Conservation (phyloP, 2,888 invertebrate species). For the Drosophila picticornis region DNA sequence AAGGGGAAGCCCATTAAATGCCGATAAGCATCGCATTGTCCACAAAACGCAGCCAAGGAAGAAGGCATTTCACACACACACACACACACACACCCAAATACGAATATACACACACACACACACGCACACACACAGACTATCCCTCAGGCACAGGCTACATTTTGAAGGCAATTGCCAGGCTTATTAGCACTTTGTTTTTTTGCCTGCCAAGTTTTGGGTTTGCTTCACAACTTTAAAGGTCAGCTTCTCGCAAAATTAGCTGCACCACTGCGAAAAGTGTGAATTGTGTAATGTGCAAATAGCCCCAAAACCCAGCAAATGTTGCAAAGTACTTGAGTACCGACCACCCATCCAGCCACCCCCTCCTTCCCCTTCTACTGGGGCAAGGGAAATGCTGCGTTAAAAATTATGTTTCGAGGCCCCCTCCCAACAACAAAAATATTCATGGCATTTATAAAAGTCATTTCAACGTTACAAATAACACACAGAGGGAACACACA, state of each 20-base stretch:
- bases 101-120: not conserved
- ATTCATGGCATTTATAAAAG: slow-evolving; percentile 79
- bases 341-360: not conserved
- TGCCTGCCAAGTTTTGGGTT: slow-evolving; percentile 1
- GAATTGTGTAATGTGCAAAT: slow-evolving; percentile 61
- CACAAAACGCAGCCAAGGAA: slow-evolving; percentile 41
- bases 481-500: not conserved
- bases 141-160: not conserved
- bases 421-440: slow-evolving; percentile 34
- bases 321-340: slow-evolving; percentile 36
- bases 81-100: not conserved
- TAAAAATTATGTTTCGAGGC: slow-evolving; percentile 70
- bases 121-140: not conserved
- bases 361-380: not conserved
- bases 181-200: slow-evolving; percentile 66
- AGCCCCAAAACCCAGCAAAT: slow-evolving; percentile 26
- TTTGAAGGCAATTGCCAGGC: slow-evolving; percentile 61
- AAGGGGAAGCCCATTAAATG: slow-evolving; percentile 59
- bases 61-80: slow-evolving; percentile 27
- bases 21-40: slow-evolving; percentile 74
- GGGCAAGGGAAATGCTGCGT: slow-evolving; percentile 68
- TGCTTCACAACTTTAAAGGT: slow-evolving; percentile 53
- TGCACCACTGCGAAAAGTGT: slow-evolving; percentile 48
- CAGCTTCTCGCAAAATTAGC: slow-evolving; percentile 54
- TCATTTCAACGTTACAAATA: slow-evolving; percentile 59